Evolutionary conservation across 2,888 invertebrate genomes (phyloP).

Genomic region (Amphipyra tragopoginis): DNA sequence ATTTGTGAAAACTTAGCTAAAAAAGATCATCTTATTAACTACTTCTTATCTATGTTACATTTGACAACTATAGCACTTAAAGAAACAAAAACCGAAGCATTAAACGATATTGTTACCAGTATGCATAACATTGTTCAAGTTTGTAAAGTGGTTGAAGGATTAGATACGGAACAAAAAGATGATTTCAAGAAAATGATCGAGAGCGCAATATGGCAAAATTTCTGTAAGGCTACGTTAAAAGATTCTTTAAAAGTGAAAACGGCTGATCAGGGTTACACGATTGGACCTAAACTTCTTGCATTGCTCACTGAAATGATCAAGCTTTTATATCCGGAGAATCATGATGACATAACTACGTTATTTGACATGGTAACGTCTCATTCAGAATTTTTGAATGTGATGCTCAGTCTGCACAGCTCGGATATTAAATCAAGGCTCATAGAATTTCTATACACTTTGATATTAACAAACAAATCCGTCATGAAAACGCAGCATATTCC

Average conservation of each 20-base stretch:
- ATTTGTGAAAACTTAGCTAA: slow-evolving; percentile 76
- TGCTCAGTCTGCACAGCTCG: slow-evolving; percentile 88
- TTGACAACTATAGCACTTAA: slow-evolving; percentile 86
- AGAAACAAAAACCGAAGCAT: slow-evolving; percentile 71
- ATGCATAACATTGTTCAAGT: slow-evolving; percentile 76
- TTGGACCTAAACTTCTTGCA: slow-evolving; percentile 87
- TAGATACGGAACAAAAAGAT: slow-evolving; percentile 66
- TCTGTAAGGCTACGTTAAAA: slow-evolving; percentile 92
- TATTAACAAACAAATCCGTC: slow-evolving; percentile 90
- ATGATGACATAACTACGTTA: slow-evolving; percentile 86
- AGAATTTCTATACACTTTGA: slow-evolving; percentile 91
- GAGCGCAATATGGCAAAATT: slow-evolving; percentile 89
- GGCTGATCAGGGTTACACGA: slow-evolving; percentile 70
- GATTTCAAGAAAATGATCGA: slow-evolving; percentile 81
- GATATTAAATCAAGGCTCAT: slow-evolving; percentile 91
- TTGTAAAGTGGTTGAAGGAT: slow-evolving; percentile 69
- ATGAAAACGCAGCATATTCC: slow-evolving; percentile 93
- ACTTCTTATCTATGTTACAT: slow-evolving; percentile 89
- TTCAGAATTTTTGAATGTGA: slow-evolving; percentile 93
- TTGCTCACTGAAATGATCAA: slow-evolving; percentile 89
- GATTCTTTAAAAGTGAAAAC: slow-evolving; percentile 89
- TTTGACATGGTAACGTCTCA: slow-evolving; percentile 94
- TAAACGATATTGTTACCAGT: slow-evolving; percentile 69
- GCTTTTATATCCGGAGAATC: slow-evolving; percentile 87
- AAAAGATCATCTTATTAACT: slow-evolving; percentile 85